These are phyloP conservation scores for Melitaea cinxia DNA, from an alignment of 1,140 invertebrate genomes.

Conservation along the genomic window DNA sequence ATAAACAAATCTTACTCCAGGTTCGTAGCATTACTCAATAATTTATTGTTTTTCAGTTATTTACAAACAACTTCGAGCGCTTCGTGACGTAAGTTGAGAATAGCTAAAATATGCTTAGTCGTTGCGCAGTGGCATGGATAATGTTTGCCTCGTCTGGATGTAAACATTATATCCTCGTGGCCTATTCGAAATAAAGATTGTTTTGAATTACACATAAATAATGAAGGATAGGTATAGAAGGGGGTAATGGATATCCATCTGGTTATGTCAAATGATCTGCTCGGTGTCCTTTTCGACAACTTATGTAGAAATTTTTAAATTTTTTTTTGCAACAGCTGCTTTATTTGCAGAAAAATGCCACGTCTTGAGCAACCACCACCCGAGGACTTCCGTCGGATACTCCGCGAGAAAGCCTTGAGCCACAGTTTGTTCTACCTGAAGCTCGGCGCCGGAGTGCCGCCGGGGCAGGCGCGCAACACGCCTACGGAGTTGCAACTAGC, in stretches of 20 bases:
- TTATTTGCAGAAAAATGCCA: conserved; percentile 63
- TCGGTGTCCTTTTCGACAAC: too few species aligned
- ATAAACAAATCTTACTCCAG: not conserved
- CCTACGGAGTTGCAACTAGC: conserved; percentile 33
- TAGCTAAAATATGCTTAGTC: conserved; percentile 19
- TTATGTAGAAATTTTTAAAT: too few species aligned
- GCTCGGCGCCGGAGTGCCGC: conserved; percentile 63
- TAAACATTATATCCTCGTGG: conserved; percentile 16
- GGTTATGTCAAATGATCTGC: too few species aligned
- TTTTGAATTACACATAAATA: too few species aligned
- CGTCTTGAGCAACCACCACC: conserved; percentile 65
- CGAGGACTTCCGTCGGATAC: conserved; percentile 74
- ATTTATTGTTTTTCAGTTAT: conserved; percentile 13
- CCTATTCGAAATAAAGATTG: conserved; percentile 17
- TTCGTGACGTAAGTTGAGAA: conserved; percentile 25
- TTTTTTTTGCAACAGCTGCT: too few species aligned
- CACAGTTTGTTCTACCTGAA: conserved; percentile 79
- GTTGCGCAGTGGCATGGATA: conserved; percentile 19
- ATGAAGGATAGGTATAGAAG: too few species aligned
- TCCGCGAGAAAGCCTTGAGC: conserved; percentile 76
- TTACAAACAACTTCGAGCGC: not conserved
- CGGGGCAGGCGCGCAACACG: conserved; percentile 49
- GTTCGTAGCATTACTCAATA: conserved; percentile 7
- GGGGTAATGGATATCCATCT: too few species aligned
- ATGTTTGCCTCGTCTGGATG: conserved; percentile 14